Evolutionary conservation across 2,797 vertebrate species (phyloP).

Genomic region (Epinephelus awoara): DNA sequence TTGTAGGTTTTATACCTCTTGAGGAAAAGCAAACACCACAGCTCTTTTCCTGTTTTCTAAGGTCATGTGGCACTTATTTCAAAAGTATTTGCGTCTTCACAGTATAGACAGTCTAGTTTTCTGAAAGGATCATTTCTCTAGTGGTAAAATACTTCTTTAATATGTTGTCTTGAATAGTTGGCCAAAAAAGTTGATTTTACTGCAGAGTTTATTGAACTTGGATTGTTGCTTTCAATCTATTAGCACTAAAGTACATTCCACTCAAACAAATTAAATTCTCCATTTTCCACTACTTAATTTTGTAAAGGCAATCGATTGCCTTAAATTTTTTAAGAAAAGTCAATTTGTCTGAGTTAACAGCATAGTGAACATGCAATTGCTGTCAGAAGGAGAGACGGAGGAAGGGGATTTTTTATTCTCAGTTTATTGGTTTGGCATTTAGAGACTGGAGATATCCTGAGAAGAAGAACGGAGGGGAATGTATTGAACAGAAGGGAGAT

Average conservation of each 20-base stretch:
- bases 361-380: conserved; percentile 69
- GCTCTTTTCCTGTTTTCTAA: too few species aligned
- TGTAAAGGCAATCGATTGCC: neutral
- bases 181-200: neutral
- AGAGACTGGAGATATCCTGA: conserved; percentile 73
- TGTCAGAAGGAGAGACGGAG: conserved; percentile 56
- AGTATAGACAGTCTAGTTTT: too few species aligned
- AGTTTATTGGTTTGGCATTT: conserved; percentile 85
- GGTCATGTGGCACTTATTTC: too few species aligned
- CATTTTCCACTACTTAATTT: neutral
- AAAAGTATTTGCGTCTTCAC: too few species aligned
- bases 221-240: conserved; percentile 1
- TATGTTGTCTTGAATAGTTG: neutral
- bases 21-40: too few species aligned
- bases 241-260: neutral
- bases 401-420: conserved; percentile 74
- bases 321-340: neutral
- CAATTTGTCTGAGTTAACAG: neutral
- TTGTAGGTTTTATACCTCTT: too few species aligned
- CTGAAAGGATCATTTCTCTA: too few species aligned
- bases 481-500: conserved; percentile 75
- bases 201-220: neutral
- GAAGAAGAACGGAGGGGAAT: conserved; percentile 64
- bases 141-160: neutral
- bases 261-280: neutral